phyloP scores from a whole-genome alignment of 2,797 vertebrate genomes.

The Sebastes minor region DNA sequence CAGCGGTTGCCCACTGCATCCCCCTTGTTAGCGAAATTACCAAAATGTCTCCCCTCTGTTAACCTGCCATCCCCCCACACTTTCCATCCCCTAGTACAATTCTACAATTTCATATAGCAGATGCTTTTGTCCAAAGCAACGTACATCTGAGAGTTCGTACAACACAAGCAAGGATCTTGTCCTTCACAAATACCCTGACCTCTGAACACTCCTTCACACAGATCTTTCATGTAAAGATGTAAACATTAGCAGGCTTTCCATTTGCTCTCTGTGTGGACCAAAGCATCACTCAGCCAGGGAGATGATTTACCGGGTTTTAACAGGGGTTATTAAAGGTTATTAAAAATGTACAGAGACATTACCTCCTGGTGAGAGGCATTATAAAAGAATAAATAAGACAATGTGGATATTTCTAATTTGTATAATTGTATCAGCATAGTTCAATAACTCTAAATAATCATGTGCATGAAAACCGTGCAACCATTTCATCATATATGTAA shows the following conservation, averaged over 20 bases:
- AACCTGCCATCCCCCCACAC: too few relatives aligned
- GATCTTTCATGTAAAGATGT: not conserved
- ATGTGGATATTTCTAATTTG: not conserved
- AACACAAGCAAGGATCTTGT: too few relatives aligned
- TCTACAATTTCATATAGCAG: too few relatives aligned
- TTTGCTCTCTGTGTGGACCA: not conserved
- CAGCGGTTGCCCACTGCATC: too few relatives aligned
- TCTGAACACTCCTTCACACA: not conserved
- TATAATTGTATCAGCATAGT: not conserved
- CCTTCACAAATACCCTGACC: not conserved
- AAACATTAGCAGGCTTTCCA: not conserved
- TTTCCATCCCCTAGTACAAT: too few relatives aligned
- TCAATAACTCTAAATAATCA: not conserved
- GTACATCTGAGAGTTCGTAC: too few relatives aligned
- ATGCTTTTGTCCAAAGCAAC: too few relatives aligned
- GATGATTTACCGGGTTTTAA: not conserved
- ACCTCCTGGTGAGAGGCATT: not conserved
- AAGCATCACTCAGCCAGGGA: not conserved
- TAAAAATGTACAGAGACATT: not conserved
- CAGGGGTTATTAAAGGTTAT: not conserved
- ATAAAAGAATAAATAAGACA: not conserved
- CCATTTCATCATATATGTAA: not conserved
- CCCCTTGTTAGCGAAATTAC: too few relatives aligned
- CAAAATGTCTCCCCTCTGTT: too few relatives aligned
- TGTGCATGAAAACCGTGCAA: not conserved